Evolutionary conservation across 2,888 invertebrate species (phyloP), one percentile per base, ranked within the genome.

Genomic region (Deilephila porcellus): DNA sequence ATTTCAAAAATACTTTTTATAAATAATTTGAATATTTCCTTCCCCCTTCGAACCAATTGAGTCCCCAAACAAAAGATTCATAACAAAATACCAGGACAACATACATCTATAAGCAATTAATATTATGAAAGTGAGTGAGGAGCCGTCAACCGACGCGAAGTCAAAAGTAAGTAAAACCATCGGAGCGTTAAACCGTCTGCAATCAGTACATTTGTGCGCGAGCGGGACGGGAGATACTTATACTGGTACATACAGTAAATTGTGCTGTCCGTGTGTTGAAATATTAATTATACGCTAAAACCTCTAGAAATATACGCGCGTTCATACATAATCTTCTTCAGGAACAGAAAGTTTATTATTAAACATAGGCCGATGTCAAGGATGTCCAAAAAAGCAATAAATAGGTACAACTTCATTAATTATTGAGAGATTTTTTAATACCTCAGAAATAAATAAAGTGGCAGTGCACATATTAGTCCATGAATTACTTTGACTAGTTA

Each of bases 181-280:
- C 71, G 73, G 59, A 71, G 73, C 73, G 75, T 71, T 25, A 75
- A 73, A 73, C 62, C 71, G 73, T 73, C 63, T 37, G 63, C 72
- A 73, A 73, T 73, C 71, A 67, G 70, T 52, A 20, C 52, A 60
- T 64, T 52, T 20, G 32, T 63, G 73, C 34, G 73, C 34, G 53
- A 75, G 60, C 70, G 45, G 37, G 67, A 76, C 0, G 19, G 52
- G n/a, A 25, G 32, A 75, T 60, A 60, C 6, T n/a, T 73, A 75
- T 71, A n/a, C n/a, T n/a, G n/a, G n/a, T n/a, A 70, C 72, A 63
- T 32, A 75, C 72, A 73, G 45, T 20, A 5, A 14, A 63, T 25
- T 62, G 60, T 37, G 14, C 62, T 29, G 52, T 62, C 17, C 52
- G 52, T 63, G n/a, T 25, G 52, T 67, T 45, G 45, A 45, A 37